Conservation (phyloP, 1,140 invertebrate species). For the Ladona fulva region DNA sequence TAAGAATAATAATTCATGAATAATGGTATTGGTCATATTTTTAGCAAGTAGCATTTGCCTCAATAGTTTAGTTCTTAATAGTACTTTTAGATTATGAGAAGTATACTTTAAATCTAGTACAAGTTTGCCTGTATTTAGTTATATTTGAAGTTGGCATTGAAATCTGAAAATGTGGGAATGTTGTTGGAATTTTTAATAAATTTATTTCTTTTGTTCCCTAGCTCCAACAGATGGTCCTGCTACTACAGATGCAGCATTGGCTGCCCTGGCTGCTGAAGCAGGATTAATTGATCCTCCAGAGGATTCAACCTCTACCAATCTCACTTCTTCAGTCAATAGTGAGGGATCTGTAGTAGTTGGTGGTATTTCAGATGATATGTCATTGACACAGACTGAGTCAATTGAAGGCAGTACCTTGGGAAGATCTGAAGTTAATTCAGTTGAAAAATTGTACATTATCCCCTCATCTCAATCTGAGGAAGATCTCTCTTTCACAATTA, state of each 20-base stretch:
- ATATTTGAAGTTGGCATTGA: too few relatives aligned
- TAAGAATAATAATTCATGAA: too few relatives aligned
- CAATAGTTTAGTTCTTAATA: too few relatives aligned
- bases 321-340: background rate
- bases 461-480: background rate
- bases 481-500: too few relatives aligned
- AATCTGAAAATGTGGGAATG: too few relatives aligned
- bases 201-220: constrained; percentile 27
- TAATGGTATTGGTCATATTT: too few relatives aligned
- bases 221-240: constrained; percentile 48
- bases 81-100: too few relatives aligned
- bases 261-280: constrained; percentile 54
- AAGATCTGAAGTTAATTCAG: background rate
- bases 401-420: background rate
- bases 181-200: background rate
- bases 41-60: too few relatives aligned
- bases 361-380: background rate
- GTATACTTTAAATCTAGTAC: too few relatives aligned
- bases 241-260: constrained; percentile 53
- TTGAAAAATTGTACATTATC: background rate
- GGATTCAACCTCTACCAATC: constrained; percentile 16
- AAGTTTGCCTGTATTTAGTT: too few relatives aligned
- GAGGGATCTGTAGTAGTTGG: background rate
- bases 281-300: constrained; percentile 46
- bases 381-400: background rate